A percentile compares a stretch with the other conserved stretches of the same genome.
Evolutionary conservation across 2,797 vertebrate species (phyloP).

Genomic region (Chelon auratus): DNA sequence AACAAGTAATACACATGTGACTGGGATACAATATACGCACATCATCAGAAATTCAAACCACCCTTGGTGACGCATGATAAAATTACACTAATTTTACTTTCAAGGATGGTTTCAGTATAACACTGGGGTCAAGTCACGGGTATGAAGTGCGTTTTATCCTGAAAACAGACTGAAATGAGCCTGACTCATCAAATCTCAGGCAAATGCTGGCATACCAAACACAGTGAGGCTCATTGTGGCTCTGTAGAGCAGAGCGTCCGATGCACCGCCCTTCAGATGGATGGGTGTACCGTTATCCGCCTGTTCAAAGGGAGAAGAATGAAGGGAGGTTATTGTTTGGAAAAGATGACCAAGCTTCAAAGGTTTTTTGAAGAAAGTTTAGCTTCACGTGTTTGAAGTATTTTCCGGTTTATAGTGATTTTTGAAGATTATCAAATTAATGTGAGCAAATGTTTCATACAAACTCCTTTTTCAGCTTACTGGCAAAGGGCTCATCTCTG

Average conservation of each 20-base stretch:
- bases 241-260: conserved; percentile 84
- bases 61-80: conserved; percentile 18
- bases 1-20: conserved; percentile 11
- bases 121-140: neutral
- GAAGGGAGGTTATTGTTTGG: conserved; percentile 7
- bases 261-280: conserved; percentile 87
- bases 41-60: conserved; percentile 34
- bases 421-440: neutral
- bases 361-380: neutral
- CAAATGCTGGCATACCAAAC: conserved; percentile 82
- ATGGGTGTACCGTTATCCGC: conserved; percentile 89
- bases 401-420: neutral
- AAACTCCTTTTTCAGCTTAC: conserved; percentile 2
- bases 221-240: conserved; percentile 81
- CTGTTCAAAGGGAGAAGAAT: conserved; percentile 70
- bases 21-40: neutral
- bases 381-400: neutral
- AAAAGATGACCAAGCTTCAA: neutral
- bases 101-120: conserved; percentile 17
- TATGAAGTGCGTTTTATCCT: conserved; percentile 16
- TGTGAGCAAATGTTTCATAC: conserved; percentile 1
- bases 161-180: conserved; percentile 26
- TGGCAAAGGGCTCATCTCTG: conserved; percentile 29
- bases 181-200: conserved; percentile 52
- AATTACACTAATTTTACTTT: conserved; percentile 41